Evolutionary conservation across 2,797 vertebrate genomes (phyloP), one percentile per base, ranked within the genome.

Genomic region (Aratinga solstitialis): DNA sequence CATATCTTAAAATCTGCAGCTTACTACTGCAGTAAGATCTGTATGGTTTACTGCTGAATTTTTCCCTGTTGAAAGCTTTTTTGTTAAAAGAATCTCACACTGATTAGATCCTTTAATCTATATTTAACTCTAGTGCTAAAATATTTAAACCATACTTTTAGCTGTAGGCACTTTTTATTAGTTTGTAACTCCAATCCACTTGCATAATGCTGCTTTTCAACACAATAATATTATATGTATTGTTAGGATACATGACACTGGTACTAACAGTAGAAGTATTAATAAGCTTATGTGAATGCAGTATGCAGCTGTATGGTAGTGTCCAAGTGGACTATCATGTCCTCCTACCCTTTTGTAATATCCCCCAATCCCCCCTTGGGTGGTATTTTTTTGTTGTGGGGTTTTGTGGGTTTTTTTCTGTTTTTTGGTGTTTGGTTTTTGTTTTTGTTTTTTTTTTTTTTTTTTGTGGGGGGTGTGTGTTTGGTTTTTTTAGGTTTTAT

Each of bases 11-110:
- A 72, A 71, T 93, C 50, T 87, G 50, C 30, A 69, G 62, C 48
- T 38, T 80, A 30, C 54, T 92, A 36, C 14, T 77, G 61, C n/a
- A 66, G 2, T 72, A 68, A 82, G 16, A 26, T 94, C 26, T 15
- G 2, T 83, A 20, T 84, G 17, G 77, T 95, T 96, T 95, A 80
- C 53, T 89, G 69, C 59, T 83, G 40, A 58, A 50, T 78, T 91
- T 84, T 92, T 81, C 89, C 26, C 62, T 50, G 30, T 54, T 96
- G 89, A 97, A 97, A 97, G 90, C 72, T 94, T 97, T 97, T 96
- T 87, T 90, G 59, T 95, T 97, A 87, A 72, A 94, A 96, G 45
- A 97, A 82, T 54, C 30, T 65, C 29, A 79, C 7, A 32, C 73
- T 90, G 88, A 93, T 95, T 94, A 91, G 61, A 74, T 90, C 50